Evolutionary conservation across 1,140 invertebrate species (phyloP).

Genomic region (Leptoteleia sp.): DNA sequence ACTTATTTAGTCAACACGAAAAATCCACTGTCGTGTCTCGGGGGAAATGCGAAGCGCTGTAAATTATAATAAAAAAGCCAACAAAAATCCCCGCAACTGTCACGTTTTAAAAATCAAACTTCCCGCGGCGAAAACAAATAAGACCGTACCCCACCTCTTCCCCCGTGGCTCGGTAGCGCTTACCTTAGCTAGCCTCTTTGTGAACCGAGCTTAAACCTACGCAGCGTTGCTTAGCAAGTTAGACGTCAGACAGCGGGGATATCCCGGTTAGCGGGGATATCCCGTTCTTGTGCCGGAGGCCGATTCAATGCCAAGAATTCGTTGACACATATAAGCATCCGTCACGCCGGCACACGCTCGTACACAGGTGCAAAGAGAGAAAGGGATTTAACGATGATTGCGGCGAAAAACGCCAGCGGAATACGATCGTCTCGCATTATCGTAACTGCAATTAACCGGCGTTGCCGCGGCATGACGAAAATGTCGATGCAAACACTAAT

Average conservation of each 20-base stretch:
- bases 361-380: slow-evolving; percentile 53
- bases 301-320: slow-evolving; percentile 69
- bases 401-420: slow-evolving; percentile 39
- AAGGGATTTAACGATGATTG: slow-evolving; percentile 42
- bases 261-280: slow-evolving; percentile 58
- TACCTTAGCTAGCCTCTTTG: slow-evolving; percentile 9
- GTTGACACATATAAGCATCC: slow-evolving; percentile 65
- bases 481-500: too few species aligned
- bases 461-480: not conserved
- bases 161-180: too few species aligned
- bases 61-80: too few species aligned
- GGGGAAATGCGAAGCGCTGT: too few species aligned
- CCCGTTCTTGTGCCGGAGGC: slow-evolving; percentile 58
- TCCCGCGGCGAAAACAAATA: too few species aligned
- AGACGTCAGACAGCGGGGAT: slow-evolving; percentile 51
- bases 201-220: slow-evolving; percentile 24
- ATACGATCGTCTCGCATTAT: slow-evolving; percentile 48
- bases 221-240: slow-evolving; percentile 36
- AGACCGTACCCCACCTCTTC: too few species aligned
- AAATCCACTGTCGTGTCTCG: too few species aligned
- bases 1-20: too few species aligned
- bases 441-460: slow-evolving; percentile 29
- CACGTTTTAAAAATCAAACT: too few species aligned
- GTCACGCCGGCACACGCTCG: slow-evolving; percentile 44
- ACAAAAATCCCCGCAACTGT: too few species aligned